phyloP scores from a whole-genome alignment of 2,888 invertebrate genomes.

The Hemicrepidius hirtus region DNA sequence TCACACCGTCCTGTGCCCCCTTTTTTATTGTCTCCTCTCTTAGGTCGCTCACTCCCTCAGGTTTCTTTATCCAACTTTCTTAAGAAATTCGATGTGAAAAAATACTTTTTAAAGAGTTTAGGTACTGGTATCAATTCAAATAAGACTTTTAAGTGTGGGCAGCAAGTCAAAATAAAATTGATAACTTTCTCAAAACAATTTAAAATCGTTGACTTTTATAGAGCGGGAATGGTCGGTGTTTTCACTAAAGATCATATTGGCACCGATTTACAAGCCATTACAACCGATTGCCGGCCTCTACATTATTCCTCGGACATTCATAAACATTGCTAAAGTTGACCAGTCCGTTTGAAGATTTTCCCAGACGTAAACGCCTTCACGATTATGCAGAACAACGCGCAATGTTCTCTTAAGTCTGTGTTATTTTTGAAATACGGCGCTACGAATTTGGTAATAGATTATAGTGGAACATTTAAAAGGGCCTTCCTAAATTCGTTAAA shows the following conservation, averaged over 20 bases:
- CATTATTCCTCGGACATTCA: constrained; percentile 60
- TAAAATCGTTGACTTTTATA: constrained; percentile 51
- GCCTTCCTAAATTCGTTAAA: neutral
- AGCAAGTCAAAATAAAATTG: constrained; percentile 45
- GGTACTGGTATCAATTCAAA: neutral
- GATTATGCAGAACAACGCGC: constrained; percentile 40
- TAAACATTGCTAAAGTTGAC: constrained; percentile 58
- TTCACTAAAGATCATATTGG: constrained; percentile 64
- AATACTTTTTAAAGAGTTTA: too few species aligned
- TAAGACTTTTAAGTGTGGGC: constrained; percentile 20
- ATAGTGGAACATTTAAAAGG: constrained; percentile 41
- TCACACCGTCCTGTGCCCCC: too few species aligned
- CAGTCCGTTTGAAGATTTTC: constrained; percentile 47
- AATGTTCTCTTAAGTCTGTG: constrained; percentile 48
- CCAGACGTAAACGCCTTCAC: neutral
- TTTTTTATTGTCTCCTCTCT: too few species aligned
- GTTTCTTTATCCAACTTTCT: too few species aligned
- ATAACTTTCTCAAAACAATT: constrained; percentile 50
- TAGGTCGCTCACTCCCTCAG: too few species aligned
- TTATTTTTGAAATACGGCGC: constrained; percentile 58
- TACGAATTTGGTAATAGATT: constrained; percentile 59
- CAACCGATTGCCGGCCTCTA: constrained; percentile 59
- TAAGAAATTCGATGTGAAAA: too few species aligned
- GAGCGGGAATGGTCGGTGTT: constrained; percentile 57
- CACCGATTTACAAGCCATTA: constrained; percentile 66